Base-by-base conservation (phyloP, 2,888 invertebrate species). In the Nymphalis polychloros region DNA sequence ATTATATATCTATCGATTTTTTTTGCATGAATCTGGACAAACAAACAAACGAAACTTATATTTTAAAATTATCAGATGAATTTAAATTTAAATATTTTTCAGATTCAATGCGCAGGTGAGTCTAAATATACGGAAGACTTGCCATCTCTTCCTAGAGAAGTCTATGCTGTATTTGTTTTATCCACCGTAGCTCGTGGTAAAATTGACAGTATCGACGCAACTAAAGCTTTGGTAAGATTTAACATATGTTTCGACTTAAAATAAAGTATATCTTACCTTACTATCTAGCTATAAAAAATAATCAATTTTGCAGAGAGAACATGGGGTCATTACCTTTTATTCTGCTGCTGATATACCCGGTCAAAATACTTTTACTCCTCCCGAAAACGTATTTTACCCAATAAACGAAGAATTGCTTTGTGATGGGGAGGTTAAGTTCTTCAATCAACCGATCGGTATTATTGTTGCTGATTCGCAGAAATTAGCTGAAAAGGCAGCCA, bases 121-220 rank as follows among this genome's bases (percentile, higher is more conserved):
- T 95, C 95, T 0, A 85, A 93, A 74, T 96, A 94, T 79, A 86
- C 94, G 1, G 94, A 95, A 76, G 96, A 96, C 74, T 80, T 94
- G n/a, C 94, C 94, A 5, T 79, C 88, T 0, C 78, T 88, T 0
- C 90, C 91, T 0, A 92, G 94, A 78, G 95, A 96, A 86, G 92
- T 96, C 0, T 94, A 93, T 79, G 95, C 93, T 8, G 94, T 94
- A 0, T 94, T 96, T 74, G 95, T 96, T 3, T 79, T 94, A 0
- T 92, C 94, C 5, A 94, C 93, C 69, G 80, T 93, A 75, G 81
- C 93, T n/a, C 88, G 86, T 62, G 95, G 94, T 0, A 88, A 81
- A 6, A 91, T 96, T 0, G 86, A 83, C 10, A 84, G 80, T 8
- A 94, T 96, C 62, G 95, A 96, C 79, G 78, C 94, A 0, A 84